Base-by-base conservation (phyloP, 2,113 vertebrate genomes). In the Hymenochirus boettgeri region DNA sequence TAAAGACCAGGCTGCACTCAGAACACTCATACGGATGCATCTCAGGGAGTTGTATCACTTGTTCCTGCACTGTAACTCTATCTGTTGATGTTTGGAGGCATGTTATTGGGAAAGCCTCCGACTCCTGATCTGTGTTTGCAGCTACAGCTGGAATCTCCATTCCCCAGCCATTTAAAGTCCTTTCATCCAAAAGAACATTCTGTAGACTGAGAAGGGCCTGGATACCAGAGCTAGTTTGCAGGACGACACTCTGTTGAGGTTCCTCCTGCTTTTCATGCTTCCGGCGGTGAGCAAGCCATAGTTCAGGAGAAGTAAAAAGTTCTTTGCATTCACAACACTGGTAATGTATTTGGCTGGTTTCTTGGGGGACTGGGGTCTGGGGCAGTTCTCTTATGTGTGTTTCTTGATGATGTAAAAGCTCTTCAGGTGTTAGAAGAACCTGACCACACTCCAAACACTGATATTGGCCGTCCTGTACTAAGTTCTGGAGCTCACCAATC, bases 21-120 rank as follows among this genome's bases (percentile, higher is more conserved):
- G 93, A 91, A 76, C 92, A 94, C 67, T 92, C 92, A 0, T 95
- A 94, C 1, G 91, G 91, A 61, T 94, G 89, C 76, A 91, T 84
- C 69, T 85, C 78, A 26, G 86, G 62, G 66, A 84, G 65, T 72
- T 86, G 5, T 1, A 59, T 47, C 19, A 50, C 48, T 15, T 56
- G 54, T 33, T 76, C 51, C 26, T 21, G 46, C 12, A 10, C 8
- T 2, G 62, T 63, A 0, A 1, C 24, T 12, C 48, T 73, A 42
- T 26, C 63, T 13, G 74, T 52, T 3, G 50, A 10, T 5, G 22
- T 7, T 6, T 50, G 2, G 5, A 7, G 37, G 12, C 24, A 12
- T 19, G n/a, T 8, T 10, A 12, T 27, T 39, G 46, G n/a, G 11
- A 12, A 23, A 11, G 31, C 1, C 24, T 51, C 47, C 13, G n/a